Percentiles rank a stretch among this genome's conserved stretches.
Evolutionary conservation across 2,113 vertebrate species (phyloP).

Genomic region (Mobula birostris): DNA sequence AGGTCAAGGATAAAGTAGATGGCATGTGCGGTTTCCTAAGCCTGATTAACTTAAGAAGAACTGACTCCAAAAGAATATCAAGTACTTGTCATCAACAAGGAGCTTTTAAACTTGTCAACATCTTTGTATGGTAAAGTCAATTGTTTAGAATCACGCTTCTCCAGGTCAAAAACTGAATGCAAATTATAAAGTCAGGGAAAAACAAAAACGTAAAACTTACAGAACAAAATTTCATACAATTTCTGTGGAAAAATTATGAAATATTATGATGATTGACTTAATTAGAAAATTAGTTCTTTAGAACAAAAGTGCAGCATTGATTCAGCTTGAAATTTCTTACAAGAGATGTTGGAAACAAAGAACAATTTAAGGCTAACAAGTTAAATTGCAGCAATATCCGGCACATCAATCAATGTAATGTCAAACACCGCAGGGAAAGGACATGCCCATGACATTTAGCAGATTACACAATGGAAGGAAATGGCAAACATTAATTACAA

Average conservation of each 20-base stretch:
- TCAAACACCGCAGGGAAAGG: not conserved
- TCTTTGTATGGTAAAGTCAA: no score
- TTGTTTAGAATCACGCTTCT: no score
- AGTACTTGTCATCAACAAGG: no score
- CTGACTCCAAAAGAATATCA: not conserved
- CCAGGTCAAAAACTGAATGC: no score
- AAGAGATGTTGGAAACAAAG: not conserved
- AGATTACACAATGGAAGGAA: not conserved
- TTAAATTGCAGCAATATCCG: not conserved
- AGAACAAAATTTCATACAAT: no score
- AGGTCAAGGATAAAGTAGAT: no score
- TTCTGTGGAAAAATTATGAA: no score
- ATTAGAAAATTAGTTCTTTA: not conserved
- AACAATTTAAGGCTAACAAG: not conserved
- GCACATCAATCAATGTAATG: slow-evolving; percentile 25
- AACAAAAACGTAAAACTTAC: no score
- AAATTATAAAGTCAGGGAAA: no score
- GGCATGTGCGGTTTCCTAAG: not conserved
- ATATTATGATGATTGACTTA: not conserved
- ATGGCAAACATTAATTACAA: not conserved
- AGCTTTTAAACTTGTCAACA: no score
- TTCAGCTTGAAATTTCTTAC: not conserved
- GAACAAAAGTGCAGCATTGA: not conserved
- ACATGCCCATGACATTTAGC: not conserved
- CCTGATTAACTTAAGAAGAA: not conserved